Percentiles rank a stretch among this genome's conserved stretches.
Conservation (phyloP, 2,888 invertebrate species). For the Plebejus melissa region DNA sequence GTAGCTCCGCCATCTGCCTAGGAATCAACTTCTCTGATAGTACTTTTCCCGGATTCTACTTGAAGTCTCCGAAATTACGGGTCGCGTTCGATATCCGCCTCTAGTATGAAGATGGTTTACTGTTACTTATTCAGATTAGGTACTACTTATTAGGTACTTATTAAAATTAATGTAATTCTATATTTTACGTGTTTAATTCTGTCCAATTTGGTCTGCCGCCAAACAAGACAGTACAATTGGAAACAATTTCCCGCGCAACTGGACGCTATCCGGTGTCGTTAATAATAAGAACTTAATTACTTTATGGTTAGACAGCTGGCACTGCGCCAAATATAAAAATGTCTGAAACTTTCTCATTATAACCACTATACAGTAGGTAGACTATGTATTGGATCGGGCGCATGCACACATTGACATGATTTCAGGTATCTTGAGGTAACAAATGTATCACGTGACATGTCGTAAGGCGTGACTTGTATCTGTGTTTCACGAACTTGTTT, state of each 20-base stretch:
- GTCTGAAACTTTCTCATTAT: not conserved
- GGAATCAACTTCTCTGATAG: too few relatives aligned
- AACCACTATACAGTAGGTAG: not conserved
- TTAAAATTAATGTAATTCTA: not conserved
- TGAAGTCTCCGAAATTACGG: too few relatives aligned
- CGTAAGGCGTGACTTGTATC: not conserved
- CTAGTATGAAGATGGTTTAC: too few relatives aligned
- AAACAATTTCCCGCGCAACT: constrained; percentile 30
- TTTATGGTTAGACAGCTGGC: constrained; percentile 26
- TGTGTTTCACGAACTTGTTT: too few relatives aligned
- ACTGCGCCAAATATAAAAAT: constrained; percentile 29
- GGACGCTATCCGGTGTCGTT: constrained; percentile 26
- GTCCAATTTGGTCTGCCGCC: constrained; percentile 28
- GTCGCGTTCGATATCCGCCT: too few relatives aligned
- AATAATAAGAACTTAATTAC: constrained; percentile 31
- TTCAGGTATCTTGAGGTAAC: not conserved
- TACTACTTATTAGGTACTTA: not conserved
- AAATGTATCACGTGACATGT: not conserved
- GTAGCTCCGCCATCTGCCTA: too few relatives aligned
- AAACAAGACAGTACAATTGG: constrained; percentile 27
- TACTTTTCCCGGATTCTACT: too few relatives aligned
- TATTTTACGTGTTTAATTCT: not conserved
- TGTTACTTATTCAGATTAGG: not conserved
- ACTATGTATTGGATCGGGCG: not conserved
- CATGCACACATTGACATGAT: not conserved